phyloP scores from a whole-genome alignment of 2,113 vertebrate species.

The Holacanthus passer region DNA sequence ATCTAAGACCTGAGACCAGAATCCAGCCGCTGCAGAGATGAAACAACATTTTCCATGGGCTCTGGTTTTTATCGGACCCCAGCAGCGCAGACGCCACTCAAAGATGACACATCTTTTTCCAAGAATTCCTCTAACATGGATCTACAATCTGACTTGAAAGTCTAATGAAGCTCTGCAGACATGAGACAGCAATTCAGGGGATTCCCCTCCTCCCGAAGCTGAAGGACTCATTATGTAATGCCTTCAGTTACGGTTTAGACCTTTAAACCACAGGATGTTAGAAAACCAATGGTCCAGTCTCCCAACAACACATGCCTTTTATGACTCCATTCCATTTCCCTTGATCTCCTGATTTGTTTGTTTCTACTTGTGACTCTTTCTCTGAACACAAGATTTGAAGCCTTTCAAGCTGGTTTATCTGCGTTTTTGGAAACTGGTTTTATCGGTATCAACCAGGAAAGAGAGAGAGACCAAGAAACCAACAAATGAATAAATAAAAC shows the following conservation, averaged over 20 bases:
- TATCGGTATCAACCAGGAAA: not conserved
- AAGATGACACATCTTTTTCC: conserved; percentile 55
- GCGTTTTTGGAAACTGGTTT: conserved; percentile 12
- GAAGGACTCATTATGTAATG: conserved; percentile 59
- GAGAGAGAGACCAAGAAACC: not conserved
- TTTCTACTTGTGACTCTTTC: conserved; percentile 27
- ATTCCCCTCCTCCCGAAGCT: conserved; percentile 62
- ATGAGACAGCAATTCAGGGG: conserved; percentile 65
- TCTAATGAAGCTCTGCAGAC: conserved; percentile 39
- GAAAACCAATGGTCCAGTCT: conserved; percentile 41
- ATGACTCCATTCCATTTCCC: conserved; percentile 18
- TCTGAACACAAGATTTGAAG: not conserved
- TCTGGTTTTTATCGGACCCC: conserved; percentile 55
- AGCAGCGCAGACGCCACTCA: conserved; percentile 11
- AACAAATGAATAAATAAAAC: not conserved
- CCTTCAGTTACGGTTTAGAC: conserved; percentile 49
- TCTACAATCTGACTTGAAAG: not conserved
- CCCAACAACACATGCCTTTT: conserved; percentile 27
- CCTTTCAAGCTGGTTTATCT: not conserved
- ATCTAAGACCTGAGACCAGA: conserved; percentile 41
- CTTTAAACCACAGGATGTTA: conserved; percentile 62
- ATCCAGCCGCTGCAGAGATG: conserved; percentile 20
- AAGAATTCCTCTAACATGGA: conserved; percentile 18
- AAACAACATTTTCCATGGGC: conserved; percentile 57
- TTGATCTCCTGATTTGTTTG: conserved; percentile 41